These are phyloP conservation scores for Falco concolor DNA, from an alignment of 2,797 vertebrate species.

Conservation along the genomic window DNA sequence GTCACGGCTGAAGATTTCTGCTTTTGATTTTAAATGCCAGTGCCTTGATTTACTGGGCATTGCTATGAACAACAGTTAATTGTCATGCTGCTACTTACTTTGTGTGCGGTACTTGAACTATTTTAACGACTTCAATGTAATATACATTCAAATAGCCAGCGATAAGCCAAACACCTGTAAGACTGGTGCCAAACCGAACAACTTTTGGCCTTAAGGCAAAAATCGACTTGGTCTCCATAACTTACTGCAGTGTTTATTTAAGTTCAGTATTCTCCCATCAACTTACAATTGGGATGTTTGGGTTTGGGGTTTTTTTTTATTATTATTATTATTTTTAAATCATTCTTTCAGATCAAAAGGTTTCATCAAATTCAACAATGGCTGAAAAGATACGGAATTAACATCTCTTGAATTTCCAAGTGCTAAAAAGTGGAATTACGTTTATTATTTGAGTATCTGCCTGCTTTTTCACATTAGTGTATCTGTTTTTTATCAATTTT, in stretches of 20 bases:
- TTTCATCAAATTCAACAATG: slow-evolving; percentile 6
- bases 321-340: not conserved
- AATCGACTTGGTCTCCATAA: not conserved
- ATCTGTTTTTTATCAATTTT: not conserved
- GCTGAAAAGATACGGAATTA: slow-evolving; percentile 11
- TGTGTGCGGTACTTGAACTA: not conserved
- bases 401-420: not conserved
- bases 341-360: slow-evolving; percentile 10
- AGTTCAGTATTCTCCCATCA: slow-evolving; percentile 8
- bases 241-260: not conserved
- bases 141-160: not conserved
- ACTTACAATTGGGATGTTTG: not conserved
- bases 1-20: not conserved
- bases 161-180: slow-evolving; percentile 12
- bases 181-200: slow-evolving; percentile 24
- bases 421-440: not conserved
- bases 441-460: not conserved
- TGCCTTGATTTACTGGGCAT: not conserved
- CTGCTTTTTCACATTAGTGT: slow-evolving; percentile 12
- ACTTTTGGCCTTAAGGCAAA: not conserved
- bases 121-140: not conserved
- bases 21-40: not conserved
- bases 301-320: no score
- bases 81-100: not conserved
- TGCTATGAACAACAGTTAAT: not conserved